Evolutionary conservation across 1,140 invertebrate species (phyloP).

Genomic region (Andrena cerasifolii): DNA sequence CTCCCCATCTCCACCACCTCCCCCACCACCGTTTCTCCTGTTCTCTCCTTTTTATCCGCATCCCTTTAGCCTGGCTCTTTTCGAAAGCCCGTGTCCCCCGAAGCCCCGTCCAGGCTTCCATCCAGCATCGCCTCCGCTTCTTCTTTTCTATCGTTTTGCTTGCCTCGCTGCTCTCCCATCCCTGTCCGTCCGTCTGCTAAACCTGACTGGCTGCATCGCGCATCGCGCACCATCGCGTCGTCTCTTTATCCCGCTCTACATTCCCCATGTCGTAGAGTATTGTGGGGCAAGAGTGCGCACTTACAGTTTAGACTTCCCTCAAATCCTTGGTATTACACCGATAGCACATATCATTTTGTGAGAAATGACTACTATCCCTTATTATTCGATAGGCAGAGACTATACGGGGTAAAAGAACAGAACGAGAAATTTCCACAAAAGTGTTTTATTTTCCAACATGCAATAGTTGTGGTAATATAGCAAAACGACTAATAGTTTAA

Average conservation of each 20-base stretch:
- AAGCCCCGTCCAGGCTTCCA: constrained; percentile 3
- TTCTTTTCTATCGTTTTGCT: not conserved
- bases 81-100: constrained; percentile 47
- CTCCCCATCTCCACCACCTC: constrained; percentile 22
- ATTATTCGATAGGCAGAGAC: too few species aligned
- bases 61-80: constrained; percentile 25
- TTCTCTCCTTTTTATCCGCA: constrained; percentile 31
- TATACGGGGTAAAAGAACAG: too few species aligned
- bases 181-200: not conserved
- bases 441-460: too few species aligned
- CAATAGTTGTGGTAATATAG: too few species aligned
- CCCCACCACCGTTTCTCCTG: constrained; percentile 25
- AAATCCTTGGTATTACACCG: too few species aligned
- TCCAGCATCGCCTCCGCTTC: not conserved
- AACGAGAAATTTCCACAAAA: too few species aligned
- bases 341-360: too few species aligned
- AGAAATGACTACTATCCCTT: too few species aligned
- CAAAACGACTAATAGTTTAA: too few species aligned
- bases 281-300: too few species aligned
- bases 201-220: constrained; percentile 6
- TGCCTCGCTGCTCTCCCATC: not conserved
- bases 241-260: constrained; percentile 6
- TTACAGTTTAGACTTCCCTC: too few species aligned
- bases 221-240: too few species aligned
- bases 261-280: constrained; percentile 27